Evolutionary conservation across 2,113 vertebrate genomes (phyloP), one percentile per base, ranked within the genome.

Genomic region (Muntiacus reevesi): DNA sequence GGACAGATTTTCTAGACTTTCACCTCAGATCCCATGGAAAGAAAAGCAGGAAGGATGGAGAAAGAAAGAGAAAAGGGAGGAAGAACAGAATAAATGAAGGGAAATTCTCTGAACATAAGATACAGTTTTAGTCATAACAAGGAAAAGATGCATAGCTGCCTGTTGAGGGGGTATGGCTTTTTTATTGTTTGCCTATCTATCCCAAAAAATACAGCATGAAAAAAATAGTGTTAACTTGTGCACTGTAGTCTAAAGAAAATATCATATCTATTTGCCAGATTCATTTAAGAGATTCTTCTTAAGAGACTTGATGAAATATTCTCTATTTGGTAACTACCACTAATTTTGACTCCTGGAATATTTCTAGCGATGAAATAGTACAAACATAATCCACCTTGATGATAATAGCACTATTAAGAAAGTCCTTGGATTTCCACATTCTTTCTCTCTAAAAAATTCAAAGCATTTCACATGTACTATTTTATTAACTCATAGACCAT

Each of bases 321-420:
- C 54, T 82, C n/a, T 21, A 25, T n/a, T 71, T 62, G 43, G 36
- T 79, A 96, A 43, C 28, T 79, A 45, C n/a, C 55, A 95, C 27
- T 60, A 92, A 83, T 94, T 94, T 91, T 79, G 95, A 96, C 21
- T 94, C 40, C 28, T 87, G 23, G 27, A 81, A 81, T 96, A 84
- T 95, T 93, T 94, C 60, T 94, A 89, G 71, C 59, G 50, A 89
- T 47, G 52, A 96, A 96, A 89, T 7, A 87, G 33, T 55, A 71
- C 19, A 97, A 83, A 88, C 40, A 90, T 89, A 96, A 94, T 83
- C 55, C 7, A 88, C 45, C n/a, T 40, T 43, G 45, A 93, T 6
- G 88, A 87, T 40, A 91, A 83, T 5, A 93, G 74, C 19, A 79
- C 60, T 79, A 60, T 36, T 82, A 94, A 81, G 19, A 95, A 23